Percentiles rank a stretch among this genome's conserved stretches.
These are phyloP conservation scores for Colletes latitarsis DNA, from an alignment of 1,140 invertebrate species.

Conservation along the genomic window DNA sequence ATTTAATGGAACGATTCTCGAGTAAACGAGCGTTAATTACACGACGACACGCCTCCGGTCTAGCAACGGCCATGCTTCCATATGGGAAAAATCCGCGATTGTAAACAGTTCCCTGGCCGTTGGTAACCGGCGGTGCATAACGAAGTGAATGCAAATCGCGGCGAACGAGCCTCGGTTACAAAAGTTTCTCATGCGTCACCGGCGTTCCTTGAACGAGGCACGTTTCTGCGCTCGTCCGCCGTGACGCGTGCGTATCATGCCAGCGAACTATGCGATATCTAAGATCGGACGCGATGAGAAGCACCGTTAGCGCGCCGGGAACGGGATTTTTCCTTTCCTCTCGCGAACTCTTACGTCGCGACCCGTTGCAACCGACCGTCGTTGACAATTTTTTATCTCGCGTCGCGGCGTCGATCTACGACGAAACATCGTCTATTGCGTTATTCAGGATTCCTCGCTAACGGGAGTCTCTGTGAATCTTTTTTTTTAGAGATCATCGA, in stretches of 20 bases:
- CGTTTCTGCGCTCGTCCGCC: background rate
- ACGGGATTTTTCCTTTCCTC: background rate
- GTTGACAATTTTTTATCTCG: background rate
- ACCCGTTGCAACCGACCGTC: background rate
- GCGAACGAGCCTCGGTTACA: slow-evolving; percentile 14
- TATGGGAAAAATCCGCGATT: background rate
- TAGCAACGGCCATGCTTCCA: background rate
- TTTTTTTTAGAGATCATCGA: no score
- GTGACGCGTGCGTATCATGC: background rate
- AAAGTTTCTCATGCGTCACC: slow-evolving; percentile 44
- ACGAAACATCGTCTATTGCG: no score
- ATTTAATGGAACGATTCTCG: background rate
- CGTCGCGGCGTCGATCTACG: no score
- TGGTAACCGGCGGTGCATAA: slow-evolving; percentile 33
- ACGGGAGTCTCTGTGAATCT: no score
- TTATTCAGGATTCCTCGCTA: no score
- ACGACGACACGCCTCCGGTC: background rate
- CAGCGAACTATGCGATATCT: background rate
- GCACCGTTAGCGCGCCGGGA: background rate
- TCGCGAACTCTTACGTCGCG: background rate
- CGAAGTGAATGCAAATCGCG: slow-evolving; percentile 41
- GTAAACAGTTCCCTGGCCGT: background rate
- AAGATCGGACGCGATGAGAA: background rate
- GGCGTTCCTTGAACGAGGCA: slow-evolving; percentile 28
- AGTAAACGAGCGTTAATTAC: slow-evolving; percentile 6